Base-by-base conservation (phyloP, 2,888 invertebrate genomes). In the Pollenia labialis region DNA sequence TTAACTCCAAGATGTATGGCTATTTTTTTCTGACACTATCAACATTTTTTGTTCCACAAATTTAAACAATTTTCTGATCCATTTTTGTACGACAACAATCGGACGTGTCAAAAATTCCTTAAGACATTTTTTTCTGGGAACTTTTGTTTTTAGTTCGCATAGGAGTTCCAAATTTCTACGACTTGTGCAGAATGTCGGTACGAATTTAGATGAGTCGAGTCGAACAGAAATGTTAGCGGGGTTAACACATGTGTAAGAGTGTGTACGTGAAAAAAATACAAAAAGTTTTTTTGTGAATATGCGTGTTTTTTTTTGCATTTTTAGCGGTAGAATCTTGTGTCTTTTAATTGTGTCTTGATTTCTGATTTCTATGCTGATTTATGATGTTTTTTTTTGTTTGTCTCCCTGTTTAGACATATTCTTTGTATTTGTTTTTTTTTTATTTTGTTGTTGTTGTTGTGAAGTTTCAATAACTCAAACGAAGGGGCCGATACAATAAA, bases 351-450 rank as follows among this genome's bases (percentile, higher is more conserved):
- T 75, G 66, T 60, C 71, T 81, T 81, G 76, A 71, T 81, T 75
- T 81, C 66, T 79, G 83, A 83, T 83, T 80, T 72, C 81, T 72
- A 81, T 77, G 52, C 81, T 77, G 81, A 81, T 85, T 84, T 84
- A 79, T 79, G 77, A 77, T 66, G 64, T 74, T 80, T 60, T 75
- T 82, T 68, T 32, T 54, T 71, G 46, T 74, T 77, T 64, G 64
- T 83, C 77, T 74, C 84, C 46, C 60, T 72, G 66, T 66, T 72
- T 77, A 56, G 77, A 66, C 23, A 72, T 60, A 54, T 69, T 82
- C 52, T 69, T 71, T 54, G 58, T 82, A 60, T 84, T 79, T 72
- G 54, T 62, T 69, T 69, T 72, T 72, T n/a, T 62, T 32, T 48
- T 16, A 64, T 9, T 48, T 50, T 48, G 32, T 60, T 52, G 44